Evolutionary conservation across 2,113 vertebrate genomes (phyloP).

Genomic region (Vulpes lagopus): DNA sequence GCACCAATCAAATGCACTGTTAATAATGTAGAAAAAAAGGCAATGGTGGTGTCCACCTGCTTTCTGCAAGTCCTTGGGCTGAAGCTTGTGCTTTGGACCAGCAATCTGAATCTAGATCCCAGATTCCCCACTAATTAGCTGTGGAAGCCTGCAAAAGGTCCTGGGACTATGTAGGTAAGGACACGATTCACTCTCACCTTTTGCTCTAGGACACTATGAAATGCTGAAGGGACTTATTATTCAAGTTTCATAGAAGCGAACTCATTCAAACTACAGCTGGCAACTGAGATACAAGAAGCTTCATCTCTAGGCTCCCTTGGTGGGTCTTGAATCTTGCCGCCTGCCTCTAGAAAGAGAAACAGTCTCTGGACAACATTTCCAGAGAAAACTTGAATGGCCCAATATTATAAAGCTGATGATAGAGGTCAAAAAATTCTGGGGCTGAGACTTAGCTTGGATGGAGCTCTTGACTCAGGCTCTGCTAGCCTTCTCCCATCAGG

Average conservation of each 20-base stretch:
- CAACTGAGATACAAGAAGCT: slow-evolving; percentile 17
- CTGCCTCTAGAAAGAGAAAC: not conserved
- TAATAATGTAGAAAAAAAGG: slow-evolving; percentile 22
- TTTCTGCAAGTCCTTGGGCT: not conserved
- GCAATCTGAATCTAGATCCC: slow-evolving; percentile 1
- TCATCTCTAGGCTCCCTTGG: slow-evolving; percentile 28
- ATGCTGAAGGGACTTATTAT: slow-evolving; percentile 53
- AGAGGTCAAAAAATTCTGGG: not conserved
- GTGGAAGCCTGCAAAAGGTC: slow-evolving; percentile 15
- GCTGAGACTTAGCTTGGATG: not conserved
- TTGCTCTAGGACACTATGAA: slow-evolving; percentile 27
- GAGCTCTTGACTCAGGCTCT: slow-evolving; percentile 31
- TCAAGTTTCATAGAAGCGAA: slow-evolving; percentile 42
- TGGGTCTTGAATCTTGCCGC: slow-evolving; percentile 52
- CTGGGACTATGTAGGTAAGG: not conserved
- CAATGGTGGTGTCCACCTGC: not conserved
- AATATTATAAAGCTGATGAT: slow-evolving; percentile 26
- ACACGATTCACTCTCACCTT: not conserved
- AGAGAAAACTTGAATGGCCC: slow-evolving; percentile 27
- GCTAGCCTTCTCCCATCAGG: not conserved
- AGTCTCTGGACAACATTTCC: not conserved
- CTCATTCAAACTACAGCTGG: slow-evolving; percentile 59
- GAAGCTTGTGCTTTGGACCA: slow-evolving; percentile 48
- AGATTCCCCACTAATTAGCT: not conserved
- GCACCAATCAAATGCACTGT: not conserved